These are phyloP conservation scores for Cheilosia soror DNA, from an alignment of 2,888 invertebrate species.

Conservation along the genomic window DNA sequence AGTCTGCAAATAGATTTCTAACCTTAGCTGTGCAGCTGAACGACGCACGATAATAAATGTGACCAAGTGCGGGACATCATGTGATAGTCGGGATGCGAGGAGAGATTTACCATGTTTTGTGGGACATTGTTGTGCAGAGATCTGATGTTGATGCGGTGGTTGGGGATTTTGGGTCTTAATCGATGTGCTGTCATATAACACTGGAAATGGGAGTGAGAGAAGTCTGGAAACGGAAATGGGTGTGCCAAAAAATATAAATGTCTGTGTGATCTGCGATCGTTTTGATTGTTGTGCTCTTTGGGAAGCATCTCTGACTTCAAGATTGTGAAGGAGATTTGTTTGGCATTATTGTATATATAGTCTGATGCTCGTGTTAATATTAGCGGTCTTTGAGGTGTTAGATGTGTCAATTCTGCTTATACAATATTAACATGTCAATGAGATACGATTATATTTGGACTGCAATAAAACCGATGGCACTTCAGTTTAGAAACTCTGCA, in stretches of 20 bases:
- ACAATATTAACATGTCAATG: no score
- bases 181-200: slow-evolving; percentile 42
- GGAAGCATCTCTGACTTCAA: no score
- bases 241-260: slow-evolving; percentile 44
- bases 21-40: slow-evolving; percentile 10
- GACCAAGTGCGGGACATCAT: slow-evolving; percentile 18
- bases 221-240: slow-evolving; percentile 59
- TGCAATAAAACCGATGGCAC: no score
- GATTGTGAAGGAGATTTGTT: no score
- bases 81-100: slow-evolving; percentile 5
- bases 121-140: slow-evolving; percentile 21
- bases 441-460: no score
- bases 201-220: slow-evolving; percentile 56
- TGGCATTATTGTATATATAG: no score
- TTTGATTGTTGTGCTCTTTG: background rate
- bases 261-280: slow-evolving; percentile 2
- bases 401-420: no score
- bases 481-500: no score
- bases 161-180: slow-evolving; percentile 62
- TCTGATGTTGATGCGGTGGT: slow-evolving; percentile 21
- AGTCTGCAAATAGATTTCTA: slow-evolving; percentile 23
- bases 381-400: no score
- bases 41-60: slow-evolving; percentile 19
- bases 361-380: no score
- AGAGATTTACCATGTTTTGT: slow-evolving; percentile 30